A percentile compares a stretch with the other conserved stretches of the same genome.
phyloP scores from a whole-genome alignment of 2,113 vertebrate genomes.

The Perca flavescens region DNA sequence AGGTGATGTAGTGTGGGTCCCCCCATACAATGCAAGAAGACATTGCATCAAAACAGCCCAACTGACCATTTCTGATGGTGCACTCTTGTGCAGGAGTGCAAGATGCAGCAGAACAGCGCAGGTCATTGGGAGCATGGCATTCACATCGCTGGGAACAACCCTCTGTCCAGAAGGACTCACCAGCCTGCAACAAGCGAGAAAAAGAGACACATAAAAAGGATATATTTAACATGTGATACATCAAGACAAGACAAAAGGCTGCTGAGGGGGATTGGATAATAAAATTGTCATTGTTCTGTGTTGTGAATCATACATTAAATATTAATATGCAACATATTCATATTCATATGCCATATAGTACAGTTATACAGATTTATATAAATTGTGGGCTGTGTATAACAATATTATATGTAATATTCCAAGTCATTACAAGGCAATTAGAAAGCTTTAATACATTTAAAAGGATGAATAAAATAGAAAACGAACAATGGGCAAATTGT shows the following conservation, averaged over 20 bases:
- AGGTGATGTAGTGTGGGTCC: conserved; percentile 85
- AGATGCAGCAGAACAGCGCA: conserved; percentile 50
- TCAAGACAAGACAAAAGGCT: background rate
- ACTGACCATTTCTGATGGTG: conserved; percentile 52
- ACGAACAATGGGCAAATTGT: too few species aligned
- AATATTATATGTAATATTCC: too few species aligned
- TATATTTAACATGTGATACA: background rate
- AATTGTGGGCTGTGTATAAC: too few species aligned
- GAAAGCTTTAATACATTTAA: too few species aligned
- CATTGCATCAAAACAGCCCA: conserved; percentile 65
- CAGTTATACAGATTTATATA: too few species aligned
- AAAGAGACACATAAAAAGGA: background rate
- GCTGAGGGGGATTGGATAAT: background rate
- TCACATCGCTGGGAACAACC: conserved; percentile 69
- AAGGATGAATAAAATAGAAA: too few species aligned
- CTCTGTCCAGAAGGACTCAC: conserved; percentile 72
- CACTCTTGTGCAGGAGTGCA: conserved; percentile 75
- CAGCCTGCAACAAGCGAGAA: conserved; percentile 49
- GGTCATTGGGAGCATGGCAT: conserved; percentile 63
- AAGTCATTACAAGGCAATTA: too few species aligned
- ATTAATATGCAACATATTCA: too few species aligned
- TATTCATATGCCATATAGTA: too few species aligned
- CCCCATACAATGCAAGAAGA: conserved; percentile 81
- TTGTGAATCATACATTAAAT: too few species aligned
- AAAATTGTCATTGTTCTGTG: background rate